Base-by-base conservation (phyloP, 2,113 vertebrate species). In the Artemisiospiza belli region DNA sequence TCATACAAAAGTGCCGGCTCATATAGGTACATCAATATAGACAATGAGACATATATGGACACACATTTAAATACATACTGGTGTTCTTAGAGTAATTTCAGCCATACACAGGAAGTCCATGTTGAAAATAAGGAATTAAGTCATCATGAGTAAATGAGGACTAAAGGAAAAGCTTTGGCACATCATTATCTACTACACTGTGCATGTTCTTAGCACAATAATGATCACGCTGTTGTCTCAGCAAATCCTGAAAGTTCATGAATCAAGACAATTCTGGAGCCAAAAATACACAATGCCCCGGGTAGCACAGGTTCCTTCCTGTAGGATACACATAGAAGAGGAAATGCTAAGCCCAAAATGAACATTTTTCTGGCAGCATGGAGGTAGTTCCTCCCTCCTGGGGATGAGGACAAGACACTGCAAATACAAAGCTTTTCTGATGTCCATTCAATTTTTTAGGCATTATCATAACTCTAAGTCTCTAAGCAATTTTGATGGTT, bases 281-380 rank as follows among this genome's bases (percentile, higher is more conserved):
- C 37, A 35, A 51, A 69, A 62, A 83, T 20, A 9, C 3, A 2
- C n/a, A 70, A 30, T 30, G 23, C 2, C 39, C 15, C 46, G n/a
- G 4, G 5, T 51, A 27, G 19, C 37, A 43, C 5, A 54, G 21
- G 21, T 41, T 70, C 21, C 13, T 24, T 67, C n/a, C 21, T 43
- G 14, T 4, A 63, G 15, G 14, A 66, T 9, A 39, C 24, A 47
- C 0, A 0, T 6, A 35, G 10, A 77, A 58, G 2, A 80, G 20
- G 20, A 77, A 79, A 72, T 12, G 3, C 4, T 10, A 57, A 39
- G 8, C 31, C 75, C 4, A 43, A 85, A 69, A 58, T 2, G 2
- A 73, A 76, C 19, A 15, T 66, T 43, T 43, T 84, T 55, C 58
- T 68, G 17, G 10, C 1, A 4, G 27, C 41, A 58, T 1, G 23